Base-by-base conservation (phyloP, 2,113 vertebrate genomes). In the Plectropomus leopardus region DNA sequence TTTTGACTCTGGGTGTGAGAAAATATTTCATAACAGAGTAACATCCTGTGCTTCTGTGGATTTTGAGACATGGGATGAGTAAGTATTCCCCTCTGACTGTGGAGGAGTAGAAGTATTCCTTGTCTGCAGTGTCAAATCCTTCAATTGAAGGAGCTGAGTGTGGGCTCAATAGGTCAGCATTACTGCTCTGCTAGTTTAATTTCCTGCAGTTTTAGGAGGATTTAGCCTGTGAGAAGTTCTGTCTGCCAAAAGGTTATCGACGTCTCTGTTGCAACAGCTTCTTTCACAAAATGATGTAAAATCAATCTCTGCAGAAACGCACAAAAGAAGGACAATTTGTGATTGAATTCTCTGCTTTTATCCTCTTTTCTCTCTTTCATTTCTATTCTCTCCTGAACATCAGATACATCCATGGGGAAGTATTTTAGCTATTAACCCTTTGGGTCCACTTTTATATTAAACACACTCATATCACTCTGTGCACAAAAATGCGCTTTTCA, bases 141-240 rank as follows among this genome's bases (percentile, higher is more conserved):
- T 55, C 1, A 28, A 3, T 1, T 63, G 44, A 79, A 65, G 24
- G 15, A 70, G 80, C 30, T 4, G 14, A 47, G 47, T 1, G 24
- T 21, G 1, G 26, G 42, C 36, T 47, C 40, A 36, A 76, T 54
- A 84, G 24, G n/a, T 30, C 66, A 14, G 53, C 42, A 16, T 70
- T 60, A 47, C 51, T 4, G 40, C 34, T 68, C 57, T 7, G 28
- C 61, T 17, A 7, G 16, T 71, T 73, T 78, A 23, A 87, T 85
- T 87, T 87, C 80, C 80, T 87, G 76, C 34, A 9, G 66, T 45
- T 80, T 67, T 48, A 42, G 23, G 34, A 54, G 69, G 70, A 76
- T 66, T 81, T 40, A 61, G 16, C 11, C 24, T 3, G 21, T 4
- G 28, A 24, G 57, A 42, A 32, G 26, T 67, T 75, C 40, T 58